A percentile compares a stretch with the other conserved stretches of the same genome.
Evolutionary conservation across 2,888 invertebrate genomes (phyloP).

Genomic region (Acleris literana): DNA sequence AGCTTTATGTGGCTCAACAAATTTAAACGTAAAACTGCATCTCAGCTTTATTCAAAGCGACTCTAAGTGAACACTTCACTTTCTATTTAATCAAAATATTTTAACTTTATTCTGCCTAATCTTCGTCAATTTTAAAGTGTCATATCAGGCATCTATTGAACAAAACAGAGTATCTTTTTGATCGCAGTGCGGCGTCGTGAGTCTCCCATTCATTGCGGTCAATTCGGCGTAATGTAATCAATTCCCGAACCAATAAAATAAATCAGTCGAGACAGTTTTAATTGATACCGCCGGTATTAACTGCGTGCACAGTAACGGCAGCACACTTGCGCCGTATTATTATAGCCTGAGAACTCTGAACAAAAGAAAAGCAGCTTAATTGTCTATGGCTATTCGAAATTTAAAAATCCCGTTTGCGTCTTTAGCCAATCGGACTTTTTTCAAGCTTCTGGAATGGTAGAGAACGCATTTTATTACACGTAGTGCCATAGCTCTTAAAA

Average conservation of each 20-base stretch:
- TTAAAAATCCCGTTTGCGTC: neutral
- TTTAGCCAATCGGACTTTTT: no score
- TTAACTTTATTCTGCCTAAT: no score
- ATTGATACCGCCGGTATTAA: constrained; percentile 79
- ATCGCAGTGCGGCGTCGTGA: constrained; percentile 64
- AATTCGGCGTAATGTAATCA: constrained; percentile 83
- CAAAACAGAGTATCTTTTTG: constrained; percentile 49
- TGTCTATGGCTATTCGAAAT: neutral
- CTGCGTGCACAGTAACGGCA: constrained; percentile 53
- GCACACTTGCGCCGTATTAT: constrained; percentile 41
- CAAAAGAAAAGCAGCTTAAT: constrained; percentile 24
- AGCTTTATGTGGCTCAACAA: no score
- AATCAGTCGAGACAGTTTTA: constrained; percentile 81
- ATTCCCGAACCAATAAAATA: constrained; percentile 82
- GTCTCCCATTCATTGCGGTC: constrained; percentile 76
- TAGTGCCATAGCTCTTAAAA: no score
- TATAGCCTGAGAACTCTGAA: constrained; percentile 39
- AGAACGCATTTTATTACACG: no score
- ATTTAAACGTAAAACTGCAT: no score
- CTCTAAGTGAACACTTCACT: no score
- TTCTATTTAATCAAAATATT: no score
- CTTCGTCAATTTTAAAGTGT: constrained; percentile 1
- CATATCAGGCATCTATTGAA: constrained; percentile 22
- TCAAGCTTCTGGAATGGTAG: no score
- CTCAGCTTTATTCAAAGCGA: no score